These are phyloP conservation scores for Coptodon bakossiorum DNA, from an alignment of 2,113 vertebrate species.

Conservation along the genomic window DNA sequence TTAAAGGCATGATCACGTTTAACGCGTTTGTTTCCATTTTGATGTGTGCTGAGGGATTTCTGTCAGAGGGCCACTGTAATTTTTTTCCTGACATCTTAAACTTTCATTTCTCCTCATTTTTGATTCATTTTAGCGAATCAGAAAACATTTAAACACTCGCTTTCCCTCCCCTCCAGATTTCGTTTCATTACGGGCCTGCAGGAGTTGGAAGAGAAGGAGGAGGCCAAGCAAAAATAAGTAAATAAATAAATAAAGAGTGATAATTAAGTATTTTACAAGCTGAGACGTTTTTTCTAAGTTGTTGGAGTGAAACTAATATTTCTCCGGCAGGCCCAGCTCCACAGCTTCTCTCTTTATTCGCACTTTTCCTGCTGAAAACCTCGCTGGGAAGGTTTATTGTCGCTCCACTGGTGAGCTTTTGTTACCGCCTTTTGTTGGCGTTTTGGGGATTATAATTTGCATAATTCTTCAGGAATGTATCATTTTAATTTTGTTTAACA, in stretches of 20 bases:
- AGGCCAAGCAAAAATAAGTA: background rate
- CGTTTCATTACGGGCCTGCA: background rate
- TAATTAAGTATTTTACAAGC: slow-evolving; percentile 30
- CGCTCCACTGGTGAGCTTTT: slow-evolving; percentile 48
- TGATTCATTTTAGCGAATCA: background rate
- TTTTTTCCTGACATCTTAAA: background rate
- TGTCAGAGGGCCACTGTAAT: background rate
- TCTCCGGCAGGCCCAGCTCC: background rate
- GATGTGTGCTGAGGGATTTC: background rate
- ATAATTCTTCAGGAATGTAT: slow-evolving; percentile 68
- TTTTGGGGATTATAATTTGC: slow-evolving; percentile 66
- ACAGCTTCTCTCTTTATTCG: background rate
- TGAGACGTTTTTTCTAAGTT: slow-evolving; percentile 1
- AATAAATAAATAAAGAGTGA: background rate
- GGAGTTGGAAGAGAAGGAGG: background rate
- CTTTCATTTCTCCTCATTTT: background rate
- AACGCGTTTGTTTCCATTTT: background rate
- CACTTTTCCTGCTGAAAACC: slow-evolving; percentile 7
- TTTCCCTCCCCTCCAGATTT: background rate
- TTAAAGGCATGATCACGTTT: background rate
- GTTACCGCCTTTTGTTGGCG: slow-evolving; percentile 53
- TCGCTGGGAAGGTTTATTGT: slow-evolving; percentile 45
- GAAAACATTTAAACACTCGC: background rate
- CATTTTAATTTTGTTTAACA: slow-evolving; percentile 65
- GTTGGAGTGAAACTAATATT: slow-evolving; percentile 30